Conservation (phyloP, 2,113 vertebrate genomes). For the Dicentrarchus labrax region DNA sequence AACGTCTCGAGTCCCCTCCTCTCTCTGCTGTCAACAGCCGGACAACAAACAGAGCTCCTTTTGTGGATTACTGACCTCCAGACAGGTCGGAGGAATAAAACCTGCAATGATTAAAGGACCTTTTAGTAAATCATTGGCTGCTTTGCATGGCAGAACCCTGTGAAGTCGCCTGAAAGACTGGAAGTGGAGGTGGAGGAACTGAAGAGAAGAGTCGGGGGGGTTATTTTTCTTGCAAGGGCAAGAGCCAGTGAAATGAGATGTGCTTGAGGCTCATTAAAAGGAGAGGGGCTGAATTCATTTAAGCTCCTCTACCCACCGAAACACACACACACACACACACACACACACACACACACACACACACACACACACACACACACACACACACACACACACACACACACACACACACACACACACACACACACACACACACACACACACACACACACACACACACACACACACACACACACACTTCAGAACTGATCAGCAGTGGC, state of each 20-base stretch:
- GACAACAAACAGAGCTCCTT: conserved; percentile 46
- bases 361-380: neutral
- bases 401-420: neutral
- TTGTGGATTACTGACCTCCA: conserved; percentile 57
- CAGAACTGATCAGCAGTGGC: conserved; percentile 34
- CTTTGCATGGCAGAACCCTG: conserved; percentile 58
- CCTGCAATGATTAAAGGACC: conserved; percentile 68
- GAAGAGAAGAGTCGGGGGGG: conserved; percentile 9
- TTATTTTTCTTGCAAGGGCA: conserved; percentile 47
- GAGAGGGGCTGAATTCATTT: conserved; percentile 51
- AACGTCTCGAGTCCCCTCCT: conserved; percentile 7
- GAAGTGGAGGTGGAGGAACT: conserved; percentile 45
- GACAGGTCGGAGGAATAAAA: conserved; percentile 51
- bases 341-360: neutral
- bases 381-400: too few relatives aligned
- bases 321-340: neutral
- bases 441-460: too few relatives aligned
- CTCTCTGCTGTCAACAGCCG: conserved; percentile 38
- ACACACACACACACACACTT: conserved; percentile 2
- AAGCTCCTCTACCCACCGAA: conserved; percentile 22
- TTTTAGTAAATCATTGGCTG: conserved; percentile 68
- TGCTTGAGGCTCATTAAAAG: conserved; percentile 67
- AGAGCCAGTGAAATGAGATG: conserved; percentile 65
- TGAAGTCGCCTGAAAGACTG: conserved; percentile 56
- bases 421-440: too few relatives aligned